Evolutionary conservation across 2,113 vertebrate genomes (phyloP).

Genomic region (Mormyrus iriodes): DNA sequence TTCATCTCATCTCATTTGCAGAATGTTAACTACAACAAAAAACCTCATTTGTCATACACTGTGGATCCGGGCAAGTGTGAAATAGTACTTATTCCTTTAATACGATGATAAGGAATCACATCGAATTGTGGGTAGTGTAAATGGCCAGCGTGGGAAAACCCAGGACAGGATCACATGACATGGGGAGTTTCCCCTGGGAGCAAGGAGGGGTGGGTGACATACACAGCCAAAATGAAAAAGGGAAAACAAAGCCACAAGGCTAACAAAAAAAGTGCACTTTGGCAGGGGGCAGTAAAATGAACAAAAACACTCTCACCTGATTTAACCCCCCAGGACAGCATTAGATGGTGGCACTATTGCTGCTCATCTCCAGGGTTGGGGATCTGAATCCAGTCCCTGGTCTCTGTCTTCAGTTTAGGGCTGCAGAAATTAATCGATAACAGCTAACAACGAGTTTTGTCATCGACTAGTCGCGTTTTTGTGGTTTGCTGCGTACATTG

Average conservation of each 20-base stretch:
- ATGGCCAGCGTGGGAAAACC: background rate
- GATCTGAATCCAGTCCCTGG: background rate
- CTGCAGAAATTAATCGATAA: background rate
- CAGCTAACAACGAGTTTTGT: background rate
- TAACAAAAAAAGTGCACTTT: background rate
- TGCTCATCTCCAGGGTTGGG: background rate
- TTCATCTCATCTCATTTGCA: background rate
- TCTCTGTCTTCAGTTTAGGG: background rate
- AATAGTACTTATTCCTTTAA: background rate
- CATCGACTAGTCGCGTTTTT: background rate
- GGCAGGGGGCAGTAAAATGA: background rate
- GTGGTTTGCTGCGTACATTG: background rate
- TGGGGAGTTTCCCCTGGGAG: background rate
- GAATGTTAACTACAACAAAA: constrained; percentile 3
- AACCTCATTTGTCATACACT: background rate
- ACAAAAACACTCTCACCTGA: background rate
- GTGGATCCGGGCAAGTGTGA: background rate
- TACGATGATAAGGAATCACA: background rate
- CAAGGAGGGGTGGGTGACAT: background rate
- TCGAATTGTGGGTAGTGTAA: background rate
- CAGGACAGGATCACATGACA: background rate
- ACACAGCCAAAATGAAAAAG: background rate
- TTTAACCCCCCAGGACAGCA: background rate
- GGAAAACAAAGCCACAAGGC: background rate
- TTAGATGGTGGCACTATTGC: background rate